Conservation (phyloP, 2,888 invertebrate genomes). For the Drosophila falleni region DNA sequence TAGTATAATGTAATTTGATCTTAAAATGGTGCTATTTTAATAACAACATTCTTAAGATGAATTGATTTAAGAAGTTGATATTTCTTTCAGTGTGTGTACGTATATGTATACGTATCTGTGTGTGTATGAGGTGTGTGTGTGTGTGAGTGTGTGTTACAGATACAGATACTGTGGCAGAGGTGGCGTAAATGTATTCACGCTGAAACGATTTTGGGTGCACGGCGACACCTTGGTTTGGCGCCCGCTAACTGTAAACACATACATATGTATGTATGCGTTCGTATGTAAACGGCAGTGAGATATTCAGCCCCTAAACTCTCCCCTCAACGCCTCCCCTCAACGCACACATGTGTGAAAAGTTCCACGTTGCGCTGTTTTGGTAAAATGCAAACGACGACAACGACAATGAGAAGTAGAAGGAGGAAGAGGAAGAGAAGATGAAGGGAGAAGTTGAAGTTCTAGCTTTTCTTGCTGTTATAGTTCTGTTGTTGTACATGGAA, state of each 20-base stretch:
- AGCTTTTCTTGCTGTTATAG: conserved; percentile 13
- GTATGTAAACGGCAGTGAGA: conserved; percentile 24
- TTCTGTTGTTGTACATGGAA: conserved; percentile 19
- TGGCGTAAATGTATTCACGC: conserved; percentile 77
- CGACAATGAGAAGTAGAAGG: conserved; percentile 19
- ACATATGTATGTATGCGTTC: conserved; percentile 67
- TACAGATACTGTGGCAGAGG: conserved; percentile 31
- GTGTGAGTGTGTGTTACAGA: conserved; percentile 29
- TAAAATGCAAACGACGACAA: conserved; percentile 75
- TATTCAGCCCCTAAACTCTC: conserved; percentile 23
- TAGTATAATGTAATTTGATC: too few species aligned
- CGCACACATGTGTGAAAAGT: conserved; percentile 72
- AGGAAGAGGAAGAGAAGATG: not conserved
- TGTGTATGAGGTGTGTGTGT: not conserved
- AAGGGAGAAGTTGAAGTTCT: conserved; percentile 1
- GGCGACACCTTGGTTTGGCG: conserved; percentile 80
- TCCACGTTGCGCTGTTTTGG: conserved; percentile 77
- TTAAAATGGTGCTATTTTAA: too few species aligned
- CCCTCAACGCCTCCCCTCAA: not conserved
- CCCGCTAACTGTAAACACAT: conserved; percentile 80
- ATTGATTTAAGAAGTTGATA: too few species aligned
- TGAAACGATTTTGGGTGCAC: conserved; percentile 79
- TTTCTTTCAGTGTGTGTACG: too few species aligned
- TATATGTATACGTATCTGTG: too few species aligned
- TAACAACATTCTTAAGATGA: too few species aligned